Evolutionary conservation across 2,888 invertebrate species (phyloP), one percentile per base, ranked within the genome.

Genomic region (Tupiocoris notatus): DNA sequence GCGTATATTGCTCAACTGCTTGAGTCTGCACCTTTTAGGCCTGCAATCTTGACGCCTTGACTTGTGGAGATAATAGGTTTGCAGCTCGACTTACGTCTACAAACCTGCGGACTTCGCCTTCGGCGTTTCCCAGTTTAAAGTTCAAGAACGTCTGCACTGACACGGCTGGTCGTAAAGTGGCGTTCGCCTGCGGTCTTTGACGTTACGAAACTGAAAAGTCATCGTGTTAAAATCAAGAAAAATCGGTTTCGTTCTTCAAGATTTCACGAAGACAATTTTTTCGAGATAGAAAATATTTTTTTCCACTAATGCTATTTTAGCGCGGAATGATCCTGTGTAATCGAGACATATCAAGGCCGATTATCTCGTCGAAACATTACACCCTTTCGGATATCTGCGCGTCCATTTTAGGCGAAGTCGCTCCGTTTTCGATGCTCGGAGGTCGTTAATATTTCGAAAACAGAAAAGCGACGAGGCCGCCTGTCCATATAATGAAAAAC

Each of bases 41-140:
- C 65, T 65, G 56, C 56, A 67, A 67, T 67, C 67, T 67, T 54
- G 67, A 56, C 67, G 67, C 67, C 67, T 67, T 67, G 57, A 67
- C 56, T 56, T 56, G 22, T 57, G 67, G 39, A 3, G 39, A 12
- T 39, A 39, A 39, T 39, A 39, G 39, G 39, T 39, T 39, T 39
- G 39, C 39, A 39, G 12, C 39, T 39, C 12, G 39, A 39, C 39
- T 39, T 7, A n/a, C n/a, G n/a, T n/a, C n/a, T n/a, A n/a, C n/a
- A n/a, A n/a, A n/a, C n/a, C 39, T 12, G 6, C 39, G 39, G 39
- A 7, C 39, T 39, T n/a, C n/a, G 39, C 39, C 39, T 39, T 39
- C 12, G 39, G 39, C 39, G 39, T 39, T 39, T 39, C 39, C 39
- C 39, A 39, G 39, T 39, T 65, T 65, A 65, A 65, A 65, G 39